phyloP scores from a whole-genome alignment of 2,113 vertebrate species.

The Hyaena hyaena region DNA sequence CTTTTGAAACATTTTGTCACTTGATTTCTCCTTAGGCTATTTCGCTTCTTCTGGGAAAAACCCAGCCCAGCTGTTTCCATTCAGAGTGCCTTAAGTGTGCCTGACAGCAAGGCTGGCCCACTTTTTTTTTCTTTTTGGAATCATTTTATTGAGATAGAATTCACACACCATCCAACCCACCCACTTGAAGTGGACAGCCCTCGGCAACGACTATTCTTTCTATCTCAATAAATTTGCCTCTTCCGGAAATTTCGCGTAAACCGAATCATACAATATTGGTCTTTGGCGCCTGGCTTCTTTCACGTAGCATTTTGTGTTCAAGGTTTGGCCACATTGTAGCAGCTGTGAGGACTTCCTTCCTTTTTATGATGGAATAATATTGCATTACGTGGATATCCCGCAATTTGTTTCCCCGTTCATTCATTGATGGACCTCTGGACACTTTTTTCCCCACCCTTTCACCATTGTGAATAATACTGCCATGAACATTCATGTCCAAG shows the following conservation, averaged over 20 bases:
- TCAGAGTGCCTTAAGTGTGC: background rate
- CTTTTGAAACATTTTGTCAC: background rate
- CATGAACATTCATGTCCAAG: accelerated
- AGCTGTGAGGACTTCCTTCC: background rate
- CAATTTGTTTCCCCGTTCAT: accelerated
- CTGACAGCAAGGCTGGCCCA: background rate
- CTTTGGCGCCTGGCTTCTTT: background rate
- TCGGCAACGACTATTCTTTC: background rate
- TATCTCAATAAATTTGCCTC: background rate
- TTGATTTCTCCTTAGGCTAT: background rate
- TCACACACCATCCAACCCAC: accelerated
- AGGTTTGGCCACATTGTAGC: accelerated
- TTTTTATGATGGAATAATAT: background rate
- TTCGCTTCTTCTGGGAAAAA: background rate
- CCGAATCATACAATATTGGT: accelerated
- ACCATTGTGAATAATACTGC: background rate
- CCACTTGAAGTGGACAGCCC: background rate
- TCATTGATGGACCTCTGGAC: background rate
- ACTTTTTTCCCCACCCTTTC: background rate
- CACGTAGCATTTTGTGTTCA: background rate
- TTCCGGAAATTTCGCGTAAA: background rate
- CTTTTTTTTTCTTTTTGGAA: background rate
- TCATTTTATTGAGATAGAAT: background rate
- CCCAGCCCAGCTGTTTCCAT: background rate
- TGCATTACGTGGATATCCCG: accelerated